Conservation (phyloP, 1,140 invertebrate genomes). For the Copidosoma floridanum region DNA sequence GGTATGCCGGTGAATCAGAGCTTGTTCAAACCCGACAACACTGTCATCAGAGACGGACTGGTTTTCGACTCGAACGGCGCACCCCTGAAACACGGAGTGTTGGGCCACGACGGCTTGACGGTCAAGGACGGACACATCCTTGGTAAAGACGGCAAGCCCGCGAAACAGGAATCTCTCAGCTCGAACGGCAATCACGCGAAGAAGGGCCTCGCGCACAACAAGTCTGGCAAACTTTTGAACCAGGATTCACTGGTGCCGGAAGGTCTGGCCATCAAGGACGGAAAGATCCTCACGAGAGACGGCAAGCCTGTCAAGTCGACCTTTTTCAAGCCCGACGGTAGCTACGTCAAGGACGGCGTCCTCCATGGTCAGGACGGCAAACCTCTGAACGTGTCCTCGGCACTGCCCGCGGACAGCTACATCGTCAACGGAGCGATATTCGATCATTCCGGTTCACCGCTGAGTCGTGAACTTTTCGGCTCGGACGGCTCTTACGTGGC, state of each 20-base stretch:
- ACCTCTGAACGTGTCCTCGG: conserved; percentile 41
- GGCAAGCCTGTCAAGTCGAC: conserved; percentile 46
- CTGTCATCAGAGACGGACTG: conserved; percentile 45
- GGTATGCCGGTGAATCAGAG: conserved; percentile 43
- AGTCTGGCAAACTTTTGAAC: conserved; percentile 48
- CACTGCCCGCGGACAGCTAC: conserved; percentile 45
- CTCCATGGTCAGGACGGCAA: conserved; percentile 48
- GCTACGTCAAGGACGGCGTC: conserved; percentile 48
- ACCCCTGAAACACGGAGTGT: conserved; percentile 36
- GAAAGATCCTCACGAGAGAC: conserved; percentile 46
- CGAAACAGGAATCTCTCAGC: conserved; percentile 48
- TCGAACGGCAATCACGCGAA: conserved; percentile 49
- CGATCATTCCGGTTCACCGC: conserved; percentile 38
- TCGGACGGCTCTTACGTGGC: conserved; percentile 51
- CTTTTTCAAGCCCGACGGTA: conserved; percentile 50
- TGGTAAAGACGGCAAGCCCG: conserved; percentile 47
- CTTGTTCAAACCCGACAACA: conserved; percentile 48
- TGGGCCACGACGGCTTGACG: conserved; percentile 41
- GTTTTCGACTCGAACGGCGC: conserved; percentile 37
- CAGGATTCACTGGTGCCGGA: conserved; percentile 50
- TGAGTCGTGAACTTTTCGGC: conserved; percentile 46
- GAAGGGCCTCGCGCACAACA: conserved; percentile 43
- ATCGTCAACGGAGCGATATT: conserved; percentile 49
- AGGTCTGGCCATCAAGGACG: conserved; percentile 46
- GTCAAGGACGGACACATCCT: conserved; percentile 47